These are phyloP conservation scores for Xylocampa areola DNA, from an alignment of 2,888 invertebrate species.

Conservation along the genomic window DNA sequence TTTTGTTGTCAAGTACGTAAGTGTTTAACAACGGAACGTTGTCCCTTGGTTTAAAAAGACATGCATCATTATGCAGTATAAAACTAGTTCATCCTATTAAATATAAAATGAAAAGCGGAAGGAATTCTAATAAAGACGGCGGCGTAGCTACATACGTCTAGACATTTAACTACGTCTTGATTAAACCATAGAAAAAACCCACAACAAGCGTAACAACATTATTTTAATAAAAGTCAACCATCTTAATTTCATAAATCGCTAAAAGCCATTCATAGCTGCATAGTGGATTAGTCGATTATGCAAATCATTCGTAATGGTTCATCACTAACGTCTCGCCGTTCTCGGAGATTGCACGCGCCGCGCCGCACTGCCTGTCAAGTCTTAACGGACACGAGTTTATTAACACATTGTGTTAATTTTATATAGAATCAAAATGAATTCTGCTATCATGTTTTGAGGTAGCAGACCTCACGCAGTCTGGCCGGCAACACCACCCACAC, in stretches of 20 bases:
- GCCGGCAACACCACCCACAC: conserved; percentile 28
- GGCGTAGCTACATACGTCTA: conserved; percentile 2
- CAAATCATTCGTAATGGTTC: conserved; percentile 46
- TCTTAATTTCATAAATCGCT: conserved; percentile 47
- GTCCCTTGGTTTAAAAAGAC: too few species aligned
- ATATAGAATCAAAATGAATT: conserved; percentile 21
- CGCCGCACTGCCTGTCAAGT: conserved; percentile 17
- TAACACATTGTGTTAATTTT: conserved; percentile 36
- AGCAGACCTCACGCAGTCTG: conserved; percentile 48
- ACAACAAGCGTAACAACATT: conserved; percentile 31
- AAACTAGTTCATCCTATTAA: neutral
- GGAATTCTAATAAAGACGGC: neutral
- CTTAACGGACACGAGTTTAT: conserved; percentile 28
- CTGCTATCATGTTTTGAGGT: conserved; percentile 16
- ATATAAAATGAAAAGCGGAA: conserved; percentile 7
- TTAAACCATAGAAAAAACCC: conserved; percentile 36
- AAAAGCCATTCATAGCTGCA: conserved; percentile 37
- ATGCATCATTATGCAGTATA: neutral
- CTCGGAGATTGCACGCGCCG: conserved; percentile 34
- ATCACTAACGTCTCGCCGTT: conserved; percentile 38
- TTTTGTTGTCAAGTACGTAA: too few species aligned
- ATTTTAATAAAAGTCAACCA: conserved; percentile 36
- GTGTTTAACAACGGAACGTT: too few species aligned
- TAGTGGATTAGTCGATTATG: conserved; percentile 53
- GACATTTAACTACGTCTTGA: conserved; percentile 12